Percentiles rank a stretch among this genome's conserved stretches.
Evolutionary conservation across 2,797 vertebrate genomes (phyloP).

Genomic region (Pseudocheirus occidentalis): DNA sequence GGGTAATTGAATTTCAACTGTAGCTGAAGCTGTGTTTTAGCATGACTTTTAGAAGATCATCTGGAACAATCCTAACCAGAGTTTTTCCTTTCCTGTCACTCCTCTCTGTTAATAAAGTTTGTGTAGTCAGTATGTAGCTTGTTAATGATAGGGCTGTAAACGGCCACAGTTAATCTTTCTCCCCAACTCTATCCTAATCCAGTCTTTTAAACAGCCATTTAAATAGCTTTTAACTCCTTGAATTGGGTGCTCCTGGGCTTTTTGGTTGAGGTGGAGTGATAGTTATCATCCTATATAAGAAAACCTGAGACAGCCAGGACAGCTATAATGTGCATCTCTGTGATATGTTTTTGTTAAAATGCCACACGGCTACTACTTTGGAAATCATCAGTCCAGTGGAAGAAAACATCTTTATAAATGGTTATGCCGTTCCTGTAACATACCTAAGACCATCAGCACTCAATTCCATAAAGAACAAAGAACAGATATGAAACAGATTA

Average conservation of each 20-base stretch:
- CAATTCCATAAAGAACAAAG: conserved; percentile 44
- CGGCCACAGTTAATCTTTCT: conserved; percentile 72
- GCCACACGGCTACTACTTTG: conserved; percentile 66
- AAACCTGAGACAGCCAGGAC: conserved; percentile 63
- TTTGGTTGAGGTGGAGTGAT: conserved; percentile 66
- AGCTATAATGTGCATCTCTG: conserved; percentile 62
- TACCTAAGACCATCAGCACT: conserved; percentile 53
- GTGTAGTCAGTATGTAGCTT: conserved; percentile 70
- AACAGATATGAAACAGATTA: conserved; percentile 37
- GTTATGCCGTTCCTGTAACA: conserved; percentile 57
- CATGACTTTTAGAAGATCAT: conserved; percentile 56
- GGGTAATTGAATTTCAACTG: conserved; percentile 46
- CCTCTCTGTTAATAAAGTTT: conserved; percentile 73
- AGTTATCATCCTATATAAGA: conserved; percentile 73
- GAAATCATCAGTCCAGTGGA: conserved; percentile 69
- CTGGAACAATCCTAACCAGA: conserved; percentile 34
- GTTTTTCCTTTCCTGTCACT: conserved; percentile 50
- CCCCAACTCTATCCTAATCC: conserved; percentile 72
- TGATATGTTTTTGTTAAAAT: conserved; percentile 70
- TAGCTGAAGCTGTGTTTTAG: conserved; percentile 26
- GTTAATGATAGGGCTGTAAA: conserved; percentile 75
- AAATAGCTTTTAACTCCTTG: conserved; percentile 76
- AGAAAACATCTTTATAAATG: conserved; percentile 69
- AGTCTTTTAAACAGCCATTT: conserved; percentile 74
- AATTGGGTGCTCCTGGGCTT: conserved; percentile 64